Percentiles rank a stretch among this genome's conserved stretches.
Conservation (phyloP, 2,113 vertebrate species). For the Erythrocercus mccallii region DNA sequence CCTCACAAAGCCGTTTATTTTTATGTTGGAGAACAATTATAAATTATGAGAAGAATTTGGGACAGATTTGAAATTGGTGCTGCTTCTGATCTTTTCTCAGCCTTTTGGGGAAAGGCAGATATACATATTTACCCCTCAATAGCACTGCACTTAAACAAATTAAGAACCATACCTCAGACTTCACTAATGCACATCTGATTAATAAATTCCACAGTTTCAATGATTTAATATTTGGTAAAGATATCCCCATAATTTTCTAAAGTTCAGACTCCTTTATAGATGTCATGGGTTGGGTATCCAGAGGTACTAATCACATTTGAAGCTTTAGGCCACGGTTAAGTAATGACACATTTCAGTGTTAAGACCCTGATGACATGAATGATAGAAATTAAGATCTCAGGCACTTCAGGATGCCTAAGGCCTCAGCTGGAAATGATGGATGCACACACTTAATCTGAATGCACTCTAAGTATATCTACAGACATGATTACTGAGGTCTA, state of each 20-base stretch:
- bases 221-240: neutral
- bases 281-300: neutral
- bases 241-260: neutral
- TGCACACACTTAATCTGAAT: constrained; percentile 35
- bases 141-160: neutral
- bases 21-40: neutral
- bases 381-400: constrained; percentile 42
- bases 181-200: neutral
- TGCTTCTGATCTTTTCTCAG: neutral
- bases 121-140: neutral
- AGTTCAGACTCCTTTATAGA: neutral
- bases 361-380: constrained; percentile 52
- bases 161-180: neutral
- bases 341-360: neutral
- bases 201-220: neutral
- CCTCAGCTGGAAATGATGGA: constrained; percentile 43
- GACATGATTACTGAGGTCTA: constrained; percentile 40
- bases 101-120: neutral
- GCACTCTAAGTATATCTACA: constrained; percentile 13
- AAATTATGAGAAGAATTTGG: neutral
- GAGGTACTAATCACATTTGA: neutral
- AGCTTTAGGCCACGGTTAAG: neutral
- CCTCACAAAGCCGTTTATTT: neutral
- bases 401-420: constrained; percentile 26
- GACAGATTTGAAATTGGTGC: neutral